Conservation (phyloP, 2,797 vertebrate genomes). For the Artibeus lituratus region DNA sequence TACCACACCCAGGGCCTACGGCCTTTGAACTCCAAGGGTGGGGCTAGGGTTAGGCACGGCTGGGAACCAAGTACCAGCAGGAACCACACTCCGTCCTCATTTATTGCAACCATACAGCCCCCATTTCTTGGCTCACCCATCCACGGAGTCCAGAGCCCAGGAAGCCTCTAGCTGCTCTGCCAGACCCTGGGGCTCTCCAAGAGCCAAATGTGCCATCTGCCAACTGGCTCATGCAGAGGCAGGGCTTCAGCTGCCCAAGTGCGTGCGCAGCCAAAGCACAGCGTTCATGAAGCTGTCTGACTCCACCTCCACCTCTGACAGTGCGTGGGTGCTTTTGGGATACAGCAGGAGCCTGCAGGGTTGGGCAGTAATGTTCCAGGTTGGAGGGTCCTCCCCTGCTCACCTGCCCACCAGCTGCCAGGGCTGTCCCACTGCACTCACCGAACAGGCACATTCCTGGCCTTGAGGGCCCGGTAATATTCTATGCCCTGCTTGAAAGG, state of each 20-base stretch:
- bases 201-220: background rate
- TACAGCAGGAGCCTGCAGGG: slow-evolving; percentile 91
- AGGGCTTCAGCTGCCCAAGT: slow-evolving; percentile 79
- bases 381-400: background rate
- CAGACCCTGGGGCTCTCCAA: slow-evolving; percentile 29
- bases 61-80: slow-evolving; percentile 49
- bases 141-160: slow-evolving; percentile 23
- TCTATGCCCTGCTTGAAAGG: slow-evolving; percentile 94
- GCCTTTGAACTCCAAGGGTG: background rate
- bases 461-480: slow-evolving; percentile 92
- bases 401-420: background rate
- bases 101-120: slow-evolving; percentile 53
- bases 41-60: background rate
- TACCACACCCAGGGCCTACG: background rate
- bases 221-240: background rate
- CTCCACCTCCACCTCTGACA: slow-evolving; percentile 93
- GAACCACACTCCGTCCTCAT: slow-evolving; percentile 35
- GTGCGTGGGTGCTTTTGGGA: slow-evolving; percentile 91
- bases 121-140: background rate
- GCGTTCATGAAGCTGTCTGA: slow-evolving; percentile 95
- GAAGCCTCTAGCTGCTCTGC: background rate
- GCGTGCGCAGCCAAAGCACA: slow-evolving; percentile 90
- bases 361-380: background rate
- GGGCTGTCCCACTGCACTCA: slow-evolving; percentile 77
- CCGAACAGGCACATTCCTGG: slow-evolving; percentile 88